Evolutionary conservation across 37 sponge, comb jelly and placozoan genomes (phyloP).

Genomic region (Chondrilla cf. caribensis): DNA sequence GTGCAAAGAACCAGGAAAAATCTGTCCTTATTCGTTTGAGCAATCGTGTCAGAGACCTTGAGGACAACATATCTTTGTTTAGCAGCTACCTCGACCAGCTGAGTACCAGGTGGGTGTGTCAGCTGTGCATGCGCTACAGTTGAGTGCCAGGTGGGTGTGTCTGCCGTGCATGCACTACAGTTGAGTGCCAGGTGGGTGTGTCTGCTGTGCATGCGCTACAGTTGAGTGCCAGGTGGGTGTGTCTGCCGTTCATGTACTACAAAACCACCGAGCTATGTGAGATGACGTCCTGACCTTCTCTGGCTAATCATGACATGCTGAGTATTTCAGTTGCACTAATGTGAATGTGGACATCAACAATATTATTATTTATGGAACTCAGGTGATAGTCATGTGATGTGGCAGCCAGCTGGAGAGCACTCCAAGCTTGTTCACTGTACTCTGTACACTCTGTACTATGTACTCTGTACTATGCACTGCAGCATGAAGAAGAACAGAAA

Average conservation of each 20-base stretch:
- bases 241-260: conserved; percentile 1
- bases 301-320: too few species aligned
- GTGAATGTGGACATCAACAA: too few species aligned
- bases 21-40: conserved; percentile 75
- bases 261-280: too few species aligned
- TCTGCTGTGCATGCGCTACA: neutral
- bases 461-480: too few species aligned
- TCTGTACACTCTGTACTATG: conserved; percentile 12
- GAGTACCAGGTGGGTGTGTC: conserved; percentile 48
- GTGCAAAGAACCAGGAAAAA: conserved; percentile 35
- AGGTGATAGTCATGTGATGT: too few species aligned
- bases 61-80: conserved; percentile 73
- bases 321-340: too few species aligned
- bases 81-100: conserved; percentile 81
- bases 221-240: conserved; percentile 30
- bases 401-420: too few species aligned
- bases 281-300: too few species aligned
- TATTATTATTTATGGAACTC: too few species aligned
- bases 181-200: neutral
- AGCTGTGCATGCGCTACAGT: neutral
- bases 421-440: too few species aligned
- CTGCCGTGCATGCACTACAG: too few species aligned
- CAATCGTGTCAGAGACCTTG: conserved; percentile 77
- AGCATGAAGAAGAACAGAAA: conserved; percentile 82
- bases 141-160: neutral